These are phyloP conservation scores for Andrena praecox DNA, from an alignment of 2,888 invertebrate species.

Conservation along the genomic window DNA sequence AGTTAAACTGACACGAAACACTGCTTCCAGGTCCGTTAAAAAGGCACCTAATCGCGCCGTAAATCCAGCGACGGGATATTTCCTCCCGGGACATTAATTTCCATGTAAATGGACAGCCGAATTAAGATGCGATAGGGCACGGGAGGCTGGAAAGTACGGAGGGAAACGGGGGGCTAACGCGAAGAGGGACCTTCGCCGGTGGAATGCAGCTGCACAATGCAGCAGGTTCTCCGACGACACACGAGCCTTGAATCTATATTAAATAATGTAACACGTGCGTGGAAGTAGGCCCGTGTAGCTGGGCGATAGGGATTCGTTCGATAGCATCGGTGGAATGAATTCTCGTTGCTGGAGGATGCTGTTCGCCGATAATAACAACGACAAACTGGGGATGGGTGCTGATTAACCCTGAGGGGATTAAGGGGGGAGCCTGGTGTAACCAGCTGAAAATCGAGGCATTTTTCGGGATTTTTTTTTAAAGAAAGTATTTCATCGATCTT, in stretches of 20 bases:
- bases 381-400: too few species aligned
- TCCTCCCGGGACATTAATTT: constrained; percentile 38
- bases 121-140: constrained; percentile 57
- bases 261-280: constrained; percentile 53
- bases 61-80: constrained; percentile 26
- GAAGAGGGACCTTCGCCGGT: constrained; percentile 50
- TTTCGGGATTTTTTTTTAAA: too few species aligned
- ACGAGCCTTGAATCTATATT: constrained; percentile 54
- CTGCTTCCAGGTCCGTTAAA: background rate
- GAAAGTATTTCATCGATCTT: too few species aligned
- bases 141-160: constrained; percentile 22
- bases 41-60: constrained; percentile 23
- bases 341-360: too few species aligned
- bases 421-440: too few species aligned
- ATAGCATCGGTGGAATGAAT: too few species aligned
- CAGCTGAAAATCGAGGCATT: too few species aligned
- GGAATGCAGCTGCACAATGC: constrained; percentile 75
- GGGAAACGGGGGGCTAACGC: constrained; percentile 28
- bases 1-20: constrained; percentile 11
- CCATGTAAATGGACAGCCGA: constrained; percentile 50
- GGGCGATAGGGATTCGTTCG: constrained; percentile 18
- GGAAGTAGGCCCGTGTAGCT: constrained; percentile 28
- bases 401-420: too few species aligned
- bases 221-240: constrained; percentile 63
- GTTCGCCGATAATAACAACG: too few species aligned